Conservation (phyloP, 2,113 vertebrate genomes). For the Marmota monax region DNA sequence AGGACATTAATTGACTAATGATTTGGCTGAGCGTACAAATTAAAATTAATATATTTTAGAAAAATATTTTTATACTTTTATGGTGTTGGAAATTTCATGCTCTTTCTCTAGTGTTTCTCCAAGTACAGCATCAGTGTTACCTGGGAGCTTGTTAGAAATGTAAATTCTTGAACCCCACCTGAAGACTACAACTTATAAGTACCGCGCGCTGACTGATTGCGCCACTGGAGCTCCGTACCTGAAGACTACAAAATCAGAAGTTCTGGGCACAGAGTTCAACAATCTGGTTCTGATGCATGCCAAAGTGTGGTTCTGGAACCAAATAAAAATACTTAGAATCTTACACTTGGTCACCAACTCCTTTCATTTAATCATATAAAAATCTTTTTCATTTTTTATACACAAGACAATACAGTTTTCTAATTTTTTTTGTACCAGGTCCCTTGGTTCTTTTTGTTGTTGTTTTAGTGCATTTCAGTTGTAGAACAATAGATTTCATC, state of each 20-base stretch:
- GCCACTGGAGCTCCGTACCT: no score
- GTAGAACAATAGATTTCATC: no score
- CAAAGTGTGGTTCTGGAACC: neutral
- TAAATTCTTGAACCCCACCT: neutral
- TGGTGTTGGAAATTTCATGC: conserved; percentile 14
- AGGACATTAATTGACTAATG: neutral
- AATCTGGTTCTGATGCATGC: neutral
- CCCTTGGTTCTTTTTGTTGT: neutral
- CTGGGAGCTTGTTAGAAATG: neutral
- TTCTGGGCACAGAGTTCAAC: neutral
- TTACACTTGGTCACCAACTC: neutral
- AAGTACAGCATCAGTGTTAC: neutral
- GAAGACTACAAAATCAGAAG: neutral
- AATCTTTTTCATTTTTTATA: neutral
- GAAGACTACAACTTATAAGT: neutral
- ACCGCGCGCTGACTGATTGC: no score
- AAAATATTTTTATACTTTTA: neutral
- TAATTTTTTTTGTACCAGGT: neutral
- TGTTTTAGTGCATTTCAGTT: no score
- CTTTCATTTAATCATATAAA: conserved; percentile 6
- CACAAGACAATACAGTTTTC: neutral
- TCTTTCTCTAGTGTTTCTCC: neutral
- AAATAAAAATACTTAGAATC: neutral
- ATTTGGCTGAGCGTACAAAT: neutral
- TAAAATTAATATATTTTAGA: neutral